phyloP scores from a whole-genome alignment of 2,888 invertebrate genomes.

The Cryptus viduatorius region DNA sequence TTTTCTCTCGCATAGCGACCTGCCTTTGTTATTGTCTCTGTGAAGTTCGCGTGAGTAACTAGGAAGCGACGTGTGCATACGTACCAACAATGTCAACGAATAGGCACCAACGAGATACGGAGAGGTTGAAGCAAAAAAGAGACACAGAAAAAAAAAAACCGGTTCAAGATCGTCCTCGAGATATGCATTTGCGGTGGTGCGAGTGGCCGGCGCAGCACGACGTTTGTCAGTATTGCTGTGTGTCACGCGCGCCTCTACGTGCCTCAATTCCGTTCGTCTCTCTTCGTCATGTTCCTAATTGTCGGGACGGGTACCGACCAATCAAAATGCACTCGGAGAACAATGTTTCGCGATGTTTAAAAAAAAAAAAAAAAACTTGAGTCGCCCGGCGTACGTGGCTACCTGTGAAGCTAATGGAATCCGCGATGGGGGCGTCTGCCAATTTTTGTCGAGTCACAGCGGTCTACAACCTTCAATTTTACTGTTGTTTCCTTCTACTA shows the following conservation, averaged over 20 bases:
- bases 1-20: not conserved
- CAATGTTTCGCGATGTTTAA: not conserved
- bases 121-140: constrained; percentile 21
- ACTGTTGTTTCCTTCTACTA: too few species aligned
- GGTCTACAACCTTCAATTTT: too few species aligned
- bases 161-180: constrained; percentile 38
- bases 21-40: not conserved
- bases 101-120: constrained; percentile 16
- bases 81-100: constrained; percentile 60
- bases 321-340: constrained; percentile 4
- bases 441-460: not conserved
- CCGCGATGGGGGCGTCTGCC: constrained; percentile 9
- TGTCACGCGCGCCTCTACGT: constrained; percentile 34
- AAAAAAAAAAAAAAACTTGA: not conserved
- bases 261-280: not conserved
- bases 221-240: constrained; percentile 11
- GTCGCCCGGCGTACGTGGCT: not conserved
- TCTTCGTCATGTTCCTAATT: constrained; percentile 1
- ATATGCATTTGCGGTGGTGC: constrained; percentile 10
- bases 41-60: constrained; percentile 33
- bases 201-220: not conserved
- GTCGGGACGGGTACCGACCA: not conserved
- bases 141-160: constrained; percentile 4
- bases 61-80: constrained; percentile 39
- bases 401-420: not conserved